Conservation (phyloP, 2,113 vertebrate species). For the Anolis carolinensis region DNA sequence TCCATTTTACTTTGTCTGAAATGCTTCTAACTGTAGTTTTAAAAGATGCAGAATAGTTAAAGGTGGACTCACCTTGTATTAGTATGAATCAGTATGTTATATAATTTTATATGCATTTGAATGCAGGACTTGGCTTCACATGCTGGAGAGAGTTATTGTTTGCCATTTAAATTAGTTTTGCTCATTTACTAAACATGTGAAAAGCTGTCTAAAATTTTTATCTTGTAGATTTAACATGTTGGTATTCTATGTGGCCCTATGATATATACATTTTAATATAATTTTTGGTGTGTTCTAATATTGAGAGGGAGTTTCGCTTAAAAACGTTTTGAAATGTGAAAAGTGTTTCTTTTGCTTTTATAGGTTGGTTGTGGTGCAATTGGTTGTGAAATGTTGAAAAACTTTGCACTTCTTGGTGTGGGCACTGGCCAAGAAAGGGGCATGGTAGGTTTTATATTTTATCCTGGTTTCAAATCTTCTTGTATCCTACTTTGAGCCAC, state of each 20-base stretch:
- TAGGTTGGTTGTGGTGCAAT: slow-evolving; percentile 98
- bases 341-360: slow-evolving; percentile 14
- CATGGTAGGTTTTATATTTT: slow-evolving; percentile 70
- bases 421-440: slow-evolving; percentile 81
- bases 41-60: not conserved
- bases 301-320: not conserved
- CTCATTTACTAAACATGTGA: not conserved
- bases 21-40: not conserved
- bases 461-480: not conserved
- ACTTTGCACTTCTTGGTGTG: slow-evolving; percentile 94
- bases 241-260: not conserved
- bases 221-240: no score
- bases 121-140: not conserved
- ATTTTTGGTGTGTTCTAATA: not conserved
- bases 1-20: not conserved
- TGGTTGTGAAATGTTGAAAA: slow-evolving; percentile 99
- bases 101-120: not conserved
- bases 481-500: no score
- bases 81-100: not conserved
- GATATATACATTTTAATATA: not conserved
- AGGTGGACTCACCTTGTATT: not conserved
- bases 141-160: not conserved
- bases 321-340: not conserved
- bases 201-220: not conserved
- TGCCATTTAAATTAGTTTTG: not conserved